Evolutionary conservation across 2,113 vertebrate species (phyloP), one percentile per base, ranked within the genome.

Genomic region (Antechinus stuartii): DNA sequence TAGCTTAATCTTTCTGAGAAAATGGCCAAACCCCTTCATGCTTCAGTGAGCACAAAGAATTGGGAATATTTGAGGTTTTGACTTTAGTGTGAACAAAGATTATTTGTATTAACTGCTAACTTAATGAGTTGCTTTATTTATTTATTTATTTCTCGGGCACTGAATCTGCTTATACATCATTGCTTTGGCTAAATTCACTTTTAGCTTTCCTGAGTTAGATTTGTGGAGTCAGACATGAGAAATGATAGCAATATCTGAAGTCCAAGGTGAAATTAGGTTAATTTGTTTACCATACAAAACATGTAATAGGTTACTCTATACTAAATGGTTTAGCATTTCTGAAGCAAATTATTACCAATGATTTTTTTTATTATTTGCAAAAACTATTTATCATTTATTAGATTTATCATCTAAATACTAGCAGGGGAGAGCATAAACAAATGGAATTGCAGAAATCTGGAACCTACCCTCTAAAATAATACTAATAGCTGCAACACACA

Each of bases 41-140:
- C 49, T 98, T 98, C 95, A 96, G 98, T 98, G 98, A 97, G 90
- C 84, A 97, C 94, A 97, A 98, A 97, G n/a, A 95, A 96, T 24
- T 97, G 55, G 91, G 93, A 97, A 97, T 50, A 96, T 92, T 93
- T 96, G 91, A 93, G 95, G 35, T 91, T 97, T 96, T 97, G 30
- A 93, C 95, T 97, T 95, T 93, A 56, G 89, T 94, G 2, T 93
- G 7, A 97, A 52, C 10, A 52, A 96, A 35, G 98, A 94, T 91
- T 54, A 52, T 97, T 96, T 93, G 53, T 95, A 95, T 57, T 35
- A 95, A 91, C 91, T 98, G 16, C 93, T 30, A 95, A 97, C 97
- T 96, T 96, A 98, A 98, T 95, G 1, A 94, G 89, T 96, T 91
- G 23, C 57, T 27, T 54, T 97, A 97, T 96, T 14, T 97, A 91